phyloP scores from a whole-genome alignment of 2,888 invertebrate genomes.

The Cyrtodaria siliqua region DNA sequence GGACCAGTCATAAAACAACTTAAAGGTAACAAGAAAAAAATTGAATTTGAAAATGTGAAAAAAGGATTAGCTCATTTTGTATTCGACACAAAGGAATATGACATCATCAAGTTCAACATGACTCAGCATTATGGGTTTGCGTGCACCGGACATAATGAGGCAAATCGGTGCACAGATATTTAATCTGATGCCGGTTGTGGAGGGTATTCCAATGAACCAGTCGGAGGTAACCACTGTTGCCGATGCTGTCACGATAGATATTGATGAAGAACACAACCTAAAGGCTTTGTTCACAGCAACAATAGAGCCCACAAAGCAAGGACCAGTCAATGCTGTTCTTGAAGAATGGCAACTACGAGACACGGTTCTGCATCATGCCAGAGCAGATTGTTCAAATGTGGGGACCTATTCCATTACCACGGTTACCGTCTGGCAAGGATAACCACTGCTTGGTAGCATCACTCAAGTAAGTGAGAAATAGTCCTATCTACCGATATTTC shows the following conservation, averaged over 20 bases:
- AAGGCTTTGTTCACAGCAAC: slow-evolving; percentile 72
- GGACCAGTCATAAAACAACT: slow-evolving; percentile 67
- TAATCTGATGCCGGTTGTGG: slow-evolving; percentile 66
- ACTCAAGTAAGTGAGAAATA: slow-evolving; percentile 77
- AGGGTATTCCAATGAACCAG: slow-evolving; percentile 55
- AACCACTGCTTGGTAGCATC: slow-evolving; percentile 84
- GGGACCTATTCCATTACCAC: slow-evolving; percentile 84
- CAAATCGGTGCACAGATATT: slow-evolving; percentile 67
- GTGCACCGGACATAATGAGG: slow-evolving; percentile 77
- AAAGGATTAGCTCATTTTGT: slow-evolving; percentile 81
- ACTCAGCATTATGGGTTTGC: slow-evolving; percentile 83
- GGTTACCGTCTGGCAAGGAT: slow-evolving; percentile 78
- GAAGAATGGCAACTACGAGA: slow-evolving; percentile 78
- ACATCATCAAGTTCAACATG: slow-evolving; percentile 79
- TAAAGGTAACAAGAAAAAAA: slow-evolving; percentile 67
- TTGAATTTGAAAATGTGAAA: slow-evolving; percentile 67
- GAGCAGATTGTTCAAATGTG: slow-evolving; percentile 83
- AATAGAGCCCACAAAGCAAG: slow-evolving; percentile 74
- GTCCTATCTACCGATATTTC: background rate
- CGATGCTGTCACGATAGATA: slow-evolving; percentile 53
- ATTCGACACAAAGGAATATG: slow-evolving; percentile 85
- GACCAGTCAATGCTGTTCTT: slow-evolving; percentile 73
- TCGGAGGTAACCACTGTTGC: slow-evolving; percentile 50
- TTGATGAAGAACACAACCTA: slow-evolving; percentile 67
- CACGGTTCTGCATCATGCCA: slow-evolving; percentile 83